Conservation (phyloP, 1,140 invertebrate species). For the Phortica variegata region DNA sequence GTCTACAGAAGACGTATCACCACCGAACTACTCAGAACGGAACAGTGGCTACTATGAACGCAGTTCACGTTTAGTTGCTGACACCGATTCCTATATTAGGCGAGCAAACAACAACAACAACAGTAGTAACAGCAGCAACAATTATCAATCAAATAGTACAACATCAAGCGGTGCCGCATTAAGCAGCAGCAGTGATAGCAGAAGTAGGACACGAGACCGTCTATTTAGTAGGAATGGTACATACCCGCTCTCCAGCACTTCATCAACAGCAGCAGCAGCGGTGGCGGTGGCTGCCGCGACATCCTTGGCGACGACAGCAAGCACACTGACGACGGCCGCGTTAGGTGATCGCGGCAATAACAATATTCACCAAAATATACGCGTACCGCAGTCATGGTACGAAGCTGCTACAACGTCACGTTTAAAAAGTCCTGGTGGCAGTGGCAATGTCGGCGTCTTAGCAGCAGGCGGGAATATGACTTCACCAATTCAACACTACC, state of each 20-base stretch:
- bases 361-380: conserved; percentile 47
- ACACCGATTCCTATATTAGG: conserved; percentile 19
- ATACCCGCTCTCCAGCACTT: conserved; percentile 24
- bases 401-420: conserved; percentile 50
- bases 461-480: conserved; percentile 46
- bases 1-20: conserved; percentile 59
- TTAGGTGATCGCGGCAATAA: conserved; percentile 45
- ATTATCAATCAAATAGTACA: conserved; percentile 29
- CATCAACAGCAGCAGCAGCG: conserved; percentile 21
- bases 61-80: conserved; percentile 27
- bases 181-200: conserved; percentile 30
- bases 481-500: conserved; percentile 45
- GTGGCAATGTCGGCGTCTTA: conserved; percentile 54
- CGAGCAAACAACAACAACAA: conserved; percentile 9
- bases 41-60: conserved; percentile 59
- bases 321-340: conserved; percentile 46
- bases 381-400: conserved; percentile 52
- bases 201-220: conserved; percentile 51
- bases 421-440: conserved; percentile 56
- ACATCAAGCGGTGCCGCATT: neutral
- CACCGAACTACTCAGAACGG: conserved; percentile 53
- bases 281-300: conserved; percentile 24
- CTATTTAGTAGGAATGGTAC: conserved; percentile 59
- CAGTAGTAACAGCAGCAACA: conserved; percentile 30
- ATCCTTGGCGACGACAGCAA: no score